Base-by-base conservation (phyloP, 2,113 vertebrate species). In the Myiozetetes cayanensis region DNA sequence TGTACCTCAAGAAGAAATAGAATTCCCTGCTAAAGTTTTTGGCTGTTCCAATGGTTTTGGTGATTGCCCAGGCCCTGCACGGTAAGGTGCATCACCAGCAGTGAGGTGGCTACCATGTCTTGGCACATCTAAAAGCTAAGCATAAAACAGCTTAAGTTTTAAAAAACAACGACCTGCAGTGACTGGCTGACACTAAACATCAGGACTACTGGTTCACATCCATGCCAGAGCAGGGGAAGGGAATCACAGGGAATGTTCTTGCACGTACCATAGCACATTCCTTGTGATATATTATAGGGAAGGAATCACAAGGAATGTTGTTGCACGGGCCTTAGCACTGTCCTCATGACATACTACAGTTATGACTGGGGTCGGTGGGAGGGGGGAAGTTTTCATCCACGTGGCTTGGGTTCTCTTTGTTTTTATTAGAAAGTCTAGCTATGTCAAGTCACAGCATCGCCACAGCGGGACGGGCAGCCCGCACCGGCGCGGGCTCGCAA, bases 161-260 rank as follows among this genome's bases (percentile, higher is more conserved):
- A 59, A 53, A 71, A 27, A 7, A 0, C 12, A 44, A 7, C 23
- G 1, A 20, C 8, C 19, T 0, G 2, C 35, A 52, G 21, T 0
- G 10, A 6, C 17, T 2, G 3, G 12, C 12, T 21, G 25, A 28
- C 4, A 33, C 2, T 20, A 6, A 55, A 3, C 1, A 2, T 9
- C 0, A 0, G 5, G 13, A 46, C 20, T 18, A 7, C 14, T 10
- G 24, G 9, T 0, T 23, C 35, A 30, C 13, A 55, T 0, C 2
- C 8, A 9, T 1, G 5, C 9, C 27, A n/a, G 49, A n/a, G 27
- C 10, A 15, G 5, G 4, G 12, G 8, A 49, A 33, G 16, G 16
- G 15, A 23, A 58, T 2, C 39, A 30, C 10, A 33, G 4, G 1
- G 12, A 39, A 66, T 14, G 37, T 5, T 43, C 28, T 13, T 14